These are phyloP conservation scores for Rhyacophila brunnea DNA, from an alignment of 1,140 invertebrate genomes.

Conservation along the genomic window DNA sequence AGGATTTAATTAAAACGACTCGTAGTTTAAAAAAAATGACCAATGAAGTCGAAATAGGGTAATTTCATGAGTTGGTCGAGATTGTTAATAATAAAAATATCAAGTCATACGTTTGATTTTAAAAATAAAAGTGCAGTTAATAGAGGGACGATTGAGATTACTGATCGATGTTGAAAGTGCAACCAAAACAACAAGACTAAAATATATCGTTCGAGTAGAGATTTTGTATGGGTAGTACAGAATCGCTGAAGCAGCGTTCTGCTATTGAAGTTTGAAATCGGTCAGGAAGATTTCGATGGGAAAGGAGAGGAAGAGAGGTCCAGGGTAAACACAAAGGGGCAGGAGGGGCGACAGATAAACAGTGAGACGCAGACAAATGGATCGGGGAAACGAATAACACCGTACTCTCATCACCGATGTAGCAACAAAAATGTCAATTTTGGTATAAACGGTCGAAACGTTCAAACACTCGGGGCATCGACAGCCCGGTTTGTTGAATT, in stretches of 20 bases:
- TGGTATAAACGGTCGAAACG: background rate
- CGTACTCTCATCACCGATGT: conserved; percentile 38
- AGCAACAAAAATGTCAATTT: background rate
- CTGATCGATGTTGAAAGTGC: conserved; percentile 17
- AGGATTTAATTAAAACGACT: too few relatives aligned
- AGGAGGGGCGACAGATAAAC: conserved; percentile 55
- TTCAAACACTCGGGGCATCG: too few relatives aligned
- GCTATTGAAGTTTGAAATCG: conserved; percentile 48
- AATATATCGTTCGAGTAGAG: conserved; percentile 4
- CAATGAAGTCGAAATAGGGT: too few relatives aligned
- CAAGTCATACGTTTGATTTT: too few relatives aligned
- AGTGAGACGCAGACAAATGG: conserved; percentile 65
- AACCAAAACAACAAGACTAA: conserved; percentile 7
- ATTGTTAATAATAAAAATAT: too few relatives aligned
- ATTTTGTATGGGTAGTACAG: conserved; percentile 3
- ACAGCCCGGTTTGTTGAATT: background rate
- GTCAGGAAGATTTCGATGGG: conserved; percentile 45
- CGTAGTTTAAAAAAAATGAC: too few relatives aligned
- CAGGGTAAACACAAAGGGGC: conserved; percentile 59
- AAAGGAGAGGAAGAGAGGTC: conserved; percentile 45
- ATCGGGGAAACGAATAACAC: conserved; percentile 56
- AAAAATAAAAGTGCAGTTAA: too few relatives aligned
- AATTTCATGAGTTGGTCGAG: too few relatives aligned
- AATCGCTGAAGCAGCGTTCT: conserved; percentile 12
- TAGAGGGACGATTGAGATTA: too few relatives aligned